Conservation (phyloP, 2,797 vertebrate genomes). For the Scarus forsteni region DNA sequence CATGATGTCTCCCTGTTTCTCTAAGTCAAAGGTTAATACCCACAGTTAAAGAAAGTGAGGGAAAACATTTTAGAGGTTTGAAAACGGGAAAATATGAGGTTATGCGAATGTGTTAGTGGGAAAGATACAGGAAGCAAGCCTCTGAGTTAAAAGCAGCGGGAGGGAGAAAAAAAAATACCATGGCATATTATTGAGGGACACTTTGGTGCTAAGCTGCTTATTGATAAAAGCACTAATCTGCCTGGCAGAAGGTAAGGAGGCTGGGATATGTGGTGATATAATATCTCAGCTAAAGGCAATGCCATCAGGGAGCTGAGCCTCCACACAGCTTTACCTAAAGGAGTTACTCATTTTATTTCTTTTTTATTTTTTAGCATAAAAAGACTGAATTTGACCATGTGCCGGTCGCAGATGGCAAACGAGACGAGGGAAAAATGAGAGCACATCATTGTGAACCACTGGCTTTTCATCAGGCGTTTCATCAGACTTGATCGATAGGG, state of each 20-base stretch:
- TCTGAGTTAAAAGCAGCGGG: slow-evolving; percentile 72
- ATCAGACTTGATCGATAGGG: slow-evolving; percentile 67
- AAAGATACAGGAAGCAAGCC: slow-evolving; percentile 60
- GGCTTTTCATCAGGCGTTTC: slow-evolving; percentile 73
- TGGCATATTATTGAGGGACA: slow-evolving; percentile 86
- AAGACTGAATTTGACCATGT: slow-evolving; percentile 66
- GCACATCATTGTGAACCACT: slow-evolving; percentile 42
- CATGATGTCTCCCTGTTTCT: slow-evolving; percentile 65
- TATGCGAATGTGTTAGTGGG: slow-evolving; percentile 53
- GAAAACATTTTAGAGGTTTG: slow-evolving; percentile 27
- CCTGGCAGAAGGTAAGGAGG: slow-evolving; percentile 87
- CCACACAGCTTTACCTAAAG: slow-evolving; percentile 81
- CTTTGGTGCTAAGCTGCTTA: slow-evolving; percentile 89
- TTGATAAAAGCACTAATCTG: slow-evolving; percentile 90
- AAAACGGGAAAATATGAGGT: slow-evolving; percentile 56
- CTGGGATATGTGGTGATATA: slow-evolving; percentile 84
- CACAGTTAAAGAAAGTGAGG: slow-evolving; percentile 51
- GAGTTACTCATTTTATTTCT: slow-evolving; percentile 75
- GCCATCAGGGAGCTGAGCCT: slow-evolving; percentile 82
- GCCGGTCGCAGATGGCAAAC: slow-evolving; percentile 45
- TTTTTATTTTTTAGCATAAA: slow-evolving; percentile 62
- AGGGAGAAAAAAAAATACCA: slow-evolving; percentile 67
- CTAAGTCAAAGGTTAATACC: slow-evolving; percentile 65
- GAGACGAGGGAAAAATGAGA: slow-evolving; percentile 41
- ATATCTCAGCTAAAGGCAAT: slow-evolving; percentile 85